A percentile compares a stretch with the other conserved stretches of the same genome.
Conservation (phyloP, 1,140 invertebrate species). For the Meloidogyne floridensis region DNA sequence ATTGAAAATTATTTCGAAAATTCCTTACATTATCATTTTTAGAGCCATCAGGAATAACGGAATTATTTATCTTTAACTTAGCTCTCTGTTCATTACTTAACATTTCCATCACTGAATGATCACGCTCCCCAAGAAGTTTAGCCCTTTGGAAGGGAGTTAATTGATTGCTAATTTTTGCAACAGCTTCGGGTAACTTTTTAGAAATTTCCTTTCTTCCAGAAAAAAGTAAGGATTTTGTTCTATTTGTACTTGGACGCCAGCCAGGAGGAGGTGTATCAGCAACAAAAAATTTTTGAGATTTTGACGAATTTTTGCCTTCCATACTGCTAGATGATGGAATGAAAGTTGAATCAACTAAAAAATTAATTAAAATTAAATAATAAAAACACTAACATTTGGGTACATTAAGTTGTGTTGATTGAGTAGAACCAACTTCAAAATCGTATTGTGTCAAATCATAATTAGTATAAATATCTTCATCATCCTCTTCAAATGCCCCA, state of each 20-base stretch:
- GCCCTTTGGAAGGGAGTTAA: slow-evolving; percentile 58
- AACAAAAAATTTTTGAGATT: slow-evolving; percentile 73
- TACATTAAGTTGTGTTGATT: slow-evolving; percentile 20
- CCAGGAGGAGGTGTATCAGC: slow-evolving; percentile 76
- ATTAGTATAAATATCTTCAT: slow-evolving; percentile 83
- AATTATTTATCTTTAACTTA: slow-evolving; percentile 18
- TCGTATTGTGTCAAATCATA: slow-evolving; percentile 93
- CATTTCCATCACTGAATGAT: slow-evolving; percentile 52
- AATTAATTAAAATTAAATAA: slow-evolving; percentile 19
- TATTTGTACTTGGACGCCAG: slow-evolving; percentile 68
- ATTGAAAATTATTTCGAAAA: background rate
- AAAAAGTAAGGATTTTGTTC: slow-evolving; percentile 20
- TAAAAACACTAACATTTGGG: slow-evolving; percentile 21
- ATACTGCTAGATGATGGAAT: slow-evolving; percentile 65
- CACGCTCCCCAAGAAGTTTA: slow-evolving; percentile 50
- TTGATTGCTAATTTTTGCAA: slow-evolving; percentile 29
- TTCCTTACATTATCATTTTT: slow-evolving; percentile 21
- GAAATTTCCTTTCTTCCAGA: slow-evolving; percentile 37
- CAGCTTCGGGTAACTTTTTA: slow-evolving; percentile 36
- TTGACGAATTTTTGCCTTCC: slow-evolving; percentile 57
- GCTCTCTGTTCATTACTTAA: slow-evolving; percentile 42
- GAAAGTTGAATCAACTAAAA: slow-evolving; percentile 51
- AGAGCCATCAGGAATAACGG: background rate
- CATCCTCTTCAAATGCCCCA: slow-evolving; percentile 89
- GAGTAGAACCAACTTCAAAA: slow-evolving; percentile 71